Evolutionary conservation across 2,797 vertebrate genomes (phyloP), one percentile per base, ranked within the genome.

Genomic region (Amniataba percoides): DNA sequence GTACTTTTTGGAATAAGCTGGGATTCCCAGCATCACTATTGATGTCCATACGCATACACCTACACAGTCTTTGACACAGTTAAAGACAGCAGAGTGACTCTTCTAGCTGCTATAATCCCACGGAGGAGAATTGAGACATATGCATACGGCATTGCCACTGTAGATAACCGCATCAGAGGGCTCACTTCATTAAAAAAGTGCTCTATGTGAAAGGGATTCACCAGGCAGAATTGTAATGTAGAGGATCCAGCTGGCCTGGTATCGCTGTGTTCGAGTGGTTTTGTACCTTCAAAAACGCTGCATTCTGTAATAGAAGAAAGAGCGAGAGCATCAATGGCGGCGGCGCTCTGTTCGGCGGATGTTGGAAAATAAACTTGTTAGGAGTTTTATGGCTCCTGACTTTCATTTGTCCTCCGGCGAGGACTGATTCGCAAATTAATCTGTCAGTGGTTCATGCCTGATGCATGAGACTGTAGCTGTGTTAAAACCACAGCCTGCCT

Each of bases 321-420:
- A 56, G 55, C 19, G 31, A 31, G 69, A 67, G 64, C 57, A 78
- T 83, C 79, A 74, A 19, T 57, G 67, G 45, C 0, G 19, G 63
- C 10, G 0, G 16, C 12, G 5, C 59, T 77, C 39, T 57, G 21
- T 31, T 76, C 15, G 0, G 43, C 0, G 7, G 71, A 74, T 66
- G 71, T 78, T 59, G 65, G 49, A 48, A 74, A 82, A 82, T 82
- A 77, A 85, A 86, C 75, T 74, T 19, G 57, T 87, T 58, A 48
- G 57, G 60, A 77, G 58, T 60, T 18, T 49, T 57, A 27, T 11
- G 60, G 74, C 55, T 78, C 15, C 62, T 65, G 89, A 89, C 87
- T 89, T 90, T 86, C 81, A 88, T 67, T 89, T 43, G 81, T 88
- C 88, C 84, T 91, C 57, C 0, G 6, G 36, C 45, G 46, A 0